Percentiles rank a stretch among this genome's conserved stretches.
Conservation (phyloP, 2,113 vertebrate genomes). For the Cepphus grylle region DNA sequence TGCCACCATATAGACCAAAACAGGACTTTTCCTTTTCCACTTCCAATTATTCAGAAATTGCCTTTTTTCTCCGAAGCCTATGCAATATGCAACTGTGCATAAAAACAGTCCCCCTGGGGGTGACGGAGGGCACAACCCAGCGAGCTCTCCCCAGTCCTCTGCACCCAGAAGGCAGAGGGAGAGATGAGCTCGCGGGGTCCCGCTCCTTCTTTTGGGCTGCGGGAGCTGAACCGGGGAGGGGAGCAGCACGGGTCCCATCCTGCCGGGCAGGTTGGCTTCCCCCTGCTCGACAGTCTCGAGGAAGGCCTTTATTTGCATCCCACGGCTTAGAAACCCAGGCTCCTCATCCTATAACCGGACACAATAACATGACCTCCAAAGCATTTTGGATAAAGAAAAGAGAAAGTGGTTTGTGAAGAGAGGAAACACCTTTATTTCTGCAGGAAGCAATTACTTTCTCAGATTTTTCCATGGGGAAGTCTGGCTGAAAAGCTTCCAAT, state of each 20-base stretch:
- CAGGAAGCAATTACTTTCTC: slow-evolving; percentile 59
- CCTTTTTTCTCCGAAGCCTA: background rate
- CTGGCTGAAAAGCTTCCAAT: slow-evolving; percentile 54
- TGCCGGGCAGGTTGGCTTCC: background rate
- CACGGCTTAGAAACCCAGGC: background rate
- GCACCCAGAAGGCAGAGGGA: background rate
- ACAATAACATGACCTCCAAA: slow-evolving; percentile 55
- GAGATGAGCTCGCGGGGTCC: fast-evolving
- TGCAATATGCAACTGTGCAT: background rate
- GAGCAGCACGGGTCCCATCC: background rate
- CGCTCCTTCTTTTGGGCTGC: background rate
- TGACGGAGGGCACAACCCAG: background rate
- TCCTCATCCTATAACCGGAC: slow-evolving; percentile 43
- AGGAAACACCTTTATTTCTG: slow-evolving; percentile 68
- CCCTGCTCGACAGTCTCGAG: background rate
- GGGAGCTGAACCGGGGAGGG: background rate
- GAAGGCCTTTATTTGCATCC: slow-evolving; percentile 2
- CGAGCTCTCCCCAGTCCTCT: background rate
- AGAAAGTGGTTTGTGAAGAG: slow-evolving; percentile 39
- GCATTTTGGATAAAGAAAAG: slow-evolving; percentile 56
- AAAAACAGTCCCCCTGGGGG: background rate
- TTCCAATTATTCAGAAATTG: background rate
- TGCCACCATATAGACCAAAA: background rate
- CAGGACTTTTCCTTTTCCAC: background rate
- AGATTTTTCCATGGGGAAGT: slow-evolving; percentile 49